Base-by-base conservation (phyloP, 2,113 vertebrate genomes). In the Catharus fuscescens region DNA sequence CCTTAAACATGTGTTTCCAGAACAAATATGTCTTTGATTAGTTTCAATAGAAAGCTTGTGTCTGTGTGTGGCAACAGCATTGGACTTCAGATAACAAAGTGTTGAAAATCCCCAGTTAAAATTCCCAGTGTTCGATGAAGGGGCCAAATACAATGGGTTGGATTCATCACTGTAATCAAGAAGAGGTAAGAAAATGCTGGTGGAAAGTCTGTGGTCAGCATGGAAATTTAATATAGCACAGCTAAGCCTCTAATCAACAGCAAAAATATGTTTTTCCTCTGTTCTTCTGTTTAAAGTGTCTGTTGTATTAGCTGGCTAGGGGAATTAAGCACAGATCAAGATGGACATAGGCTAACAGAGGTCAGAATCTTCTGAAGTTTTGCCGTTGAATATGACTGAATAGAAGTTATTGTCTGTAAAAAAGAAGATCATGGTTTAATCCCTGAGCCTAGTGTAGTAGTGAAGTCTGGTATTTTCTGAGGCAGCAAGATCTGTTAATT, bases 21-120 rank as follows among this genome's bases (percentile, higher is more conserved):
- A 70, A 52, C 5, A 54, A 90, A 4, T 14, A 15, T 21, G 5
- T 62, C 31, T 53, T 54, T 74, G 0, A 0, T 29, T 57, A 29
- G 9, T 36, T 91, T 67, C 17, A 1, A 18, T 42, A 14, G 40
- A 81, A 79, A 64, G 21, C 24, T 69, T 78, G 7, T n/a, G 32
- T 57, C 38, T 62, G 8, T 36, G 2, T 76, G 42, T 80, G 20
- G 44, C 56, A 59, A 23, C 23, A 82, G 48, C 29, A 8, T 38
- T 50, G 69, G 52, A 66, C 50, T 86, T 73, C 19, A 64, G 57
- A 18, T 73, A 40, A 78, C 15, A 61, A 71, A 86, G 34, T 25
- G 4, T 16, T 77, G 54, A 80, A 78, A 88, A 29, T 65, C 16
- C 17, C 19, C 17, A n/a, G 15, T 32, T 80, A 72, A 57, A 92